Evolutionary conservation across 2,888 invertebrate species (phyloP), one percentile per base, ranked within the genome.

Genomic region (Scaptodrosophila latifasciaeformis): DNA sequence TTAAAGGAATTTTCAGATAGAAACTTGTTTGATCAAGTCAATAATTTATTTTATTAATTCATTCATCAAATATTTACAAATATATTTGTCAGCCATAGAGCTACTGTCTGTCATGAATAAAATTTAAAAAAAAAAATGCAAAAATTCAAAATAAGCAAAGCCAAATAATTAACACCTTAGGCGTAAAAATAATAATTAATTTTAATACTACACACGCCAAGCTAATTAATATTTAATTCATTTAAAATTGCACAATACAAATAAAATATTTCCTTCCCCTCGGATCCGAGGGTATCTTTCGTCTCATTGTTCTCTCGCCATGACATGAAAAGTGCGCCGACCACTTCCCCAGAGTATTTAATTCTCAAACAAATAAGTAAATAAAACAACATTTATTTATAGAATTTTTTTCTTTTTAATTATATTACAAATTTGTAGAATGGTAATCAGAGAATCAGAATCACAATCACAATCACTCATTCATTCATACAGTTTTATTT

Each of bases 201-300:
- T 57, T 51, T 53, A 57, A 66, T 15, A 13, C 12, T 71, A 51
- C 56, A 79, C 76, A 74, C 59, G 65, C 59, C 62, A 59, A 35
- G 49, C 56, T 72, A 79, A 79, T 75, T 75, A 79, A 67, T 64
- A 59, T 64, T 77, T 70, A 70, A 77, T 74, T 64, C 59, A 52
- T 60, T 31, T 61, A 44, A 62, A 67, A 67, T 59, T 61, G 52
- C 58, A 46, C 50, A 47, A 53, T 19, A 29, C 27, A n/a, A n/a
- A n/a, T n/a, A n/a, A n/a, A n/a, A n/a, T n/a, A n/a, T n/a, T n/a
- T n/a, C n/a, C n/a, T n/a, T n/a, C n/a, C n/a, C n/a, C n/a, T n/a
- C n/a, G n/a, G n/a, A n/a, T n/a, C n/a, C n/a, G n/a, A n/a, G n/a
- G n/a, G n/a, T n/a, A n/a, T n/a, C n/a, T n/a, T n/a, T n/a, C n/a